Percentiles rank a stretch among this genome's conserved stretches.
These are phyloP conservation scores for Acestrorhynchus altus DNA, from an alignment of 2,797 vertebrate genomes.

Conservation along the genomic window DNA sequence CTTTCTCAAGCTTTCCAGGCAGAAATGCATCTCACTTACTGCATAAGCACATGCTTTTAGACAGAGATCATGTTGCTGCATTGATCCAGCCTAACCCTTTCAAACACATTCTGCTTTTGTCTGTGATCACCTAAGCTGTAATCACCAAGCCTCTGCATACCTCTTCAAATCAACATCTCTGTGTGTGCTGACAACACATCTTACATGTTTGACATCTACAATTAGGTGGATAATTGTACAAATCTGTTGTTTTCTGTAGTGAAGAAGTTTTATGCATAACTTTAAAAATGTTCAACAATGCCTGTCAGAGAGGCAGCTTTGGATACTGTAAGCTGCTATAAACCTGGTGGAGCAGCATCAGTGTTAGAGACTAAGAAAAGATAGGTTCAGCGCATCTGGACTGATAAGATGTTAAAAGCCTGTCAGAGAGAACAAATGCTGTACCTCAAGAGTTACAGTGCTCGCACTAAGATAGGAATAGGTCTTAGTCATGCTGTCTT, in stretches of 20 bases:
- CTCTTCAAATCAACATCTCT: neutral
- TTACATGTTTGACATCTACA: neutral
- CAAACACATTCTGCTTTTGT: constrained; percentile 4
- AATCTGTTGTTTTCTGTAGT: neutral
- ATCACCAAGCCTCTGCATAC: neutral
- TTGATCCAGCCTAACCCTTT: neutral
- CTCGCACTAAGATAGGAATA: neutral
- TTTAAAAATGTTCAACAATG: neutral
- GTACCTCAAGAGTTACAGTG: neutral
- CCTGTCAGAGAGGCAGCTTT: neutral
- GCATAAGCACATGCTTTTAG: neutral
- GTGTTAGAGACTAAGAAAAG: neutral
- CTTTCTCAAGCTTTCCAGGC: neutral
- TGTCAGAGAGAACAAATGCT: constrained; percentile 4
- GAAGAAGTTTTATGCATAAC: neutral
- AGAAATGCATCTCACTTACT: neutral
- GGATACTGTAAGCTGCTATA: neutral
- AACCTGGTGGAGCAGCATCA: neutral
- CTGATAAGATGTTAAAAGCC: neutral
- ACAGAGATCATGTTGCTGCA: neutral
- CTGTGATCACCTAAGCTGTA: constrained; percentile 3
- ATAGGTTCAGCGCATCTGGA: neutral
- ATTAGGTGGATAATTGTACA: constrained; percentile 21
- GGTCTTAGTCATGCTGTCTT: neutral
- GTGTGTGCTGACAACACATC: neutral